Base-by-base conservation (phyloP, 2,888 invertebrate genomes). In the Strigamia transsilvanica region DNA sequence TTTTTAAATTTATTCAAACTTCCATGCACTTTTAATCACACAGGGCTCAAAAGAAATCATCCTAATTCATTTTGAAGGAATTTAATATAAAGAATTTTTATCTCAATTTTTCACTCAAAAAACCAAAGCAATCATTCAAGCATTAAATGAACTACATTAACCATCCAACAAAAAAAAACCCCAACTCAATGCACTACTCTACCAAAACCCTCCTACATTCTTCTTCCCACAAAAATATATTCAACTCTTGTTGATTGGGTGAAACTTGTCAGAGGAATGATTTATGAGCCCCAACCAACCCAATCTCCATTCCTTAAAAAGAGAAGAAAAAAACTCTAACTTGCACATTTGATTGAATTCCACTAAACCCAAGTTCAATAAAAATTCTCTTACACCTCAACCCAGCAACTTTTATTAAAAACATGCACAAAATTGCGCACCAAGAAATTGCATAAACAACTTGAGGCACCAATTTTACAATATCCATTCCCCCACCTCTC, bases 281-380 rank as follows among this genome's bases (percentile, higher is more conserved):
- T 66, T 66, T 66, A 66, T 66, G 66, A 66, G 21, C 23, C 27
- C 66, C 23, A 51, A 51, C 51, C 51, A 13, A 15, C 51, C n/a
- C 51, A 18, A 15, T 18, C 51, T n/a, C 18, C 46, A 6, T 46
- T 15, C 18, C n/a, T 51, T 51, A 21, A 10, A 66, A 9, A 27
- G 66, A 27, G 2, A 32, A 13, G 12, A 23, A 23, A 66, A 27
- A 3, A 34, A 34, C 4, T 34, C 34, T 34, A 66, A 23, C 10
- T 27, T 66, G 66, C 27, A 66, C 32, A 66, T 66, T 66, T 66
- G 66, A 66, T 66, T 66, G 66, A 66, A 66, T 66, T 66, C 66
- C 10, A 66, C 27, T 66, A 66, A 66, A 66, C 23, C 32, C 66
- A 10, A 66, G 66, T 27, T 15, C 27, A 23, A 66, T 66, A 66